phyloP scores from a whole-genome alignment of 2,113 vertebrate genomes.

The Xenus cinereus region DNA sequence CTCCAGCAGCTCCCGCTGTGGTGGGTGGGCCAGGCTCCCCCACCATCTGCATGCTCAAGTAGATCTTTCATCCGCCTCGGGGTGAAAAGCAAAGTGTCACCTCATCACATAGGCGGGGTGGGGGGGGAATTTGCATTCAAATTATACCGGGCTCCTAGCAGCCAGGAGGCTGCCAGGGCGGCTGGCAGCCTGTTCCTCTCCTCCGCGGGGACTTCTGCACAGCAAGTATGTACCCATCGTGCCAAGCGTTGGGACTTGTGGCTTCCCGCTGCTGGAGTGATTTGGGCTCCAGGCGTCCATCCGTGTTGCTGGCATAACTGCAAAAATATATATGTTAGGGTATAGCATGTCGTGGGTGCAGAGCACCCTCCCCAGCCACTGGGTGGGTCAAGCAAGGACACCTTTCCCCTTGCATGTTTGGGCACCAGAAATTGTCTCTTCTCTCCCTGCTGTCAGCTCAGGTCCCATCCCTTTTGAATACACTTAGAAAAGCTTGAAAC shows the following conservation, averaged over 20 bases:
- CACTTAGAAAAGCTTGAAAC: not conserved
- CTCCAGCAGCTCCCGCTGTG: not conserved
- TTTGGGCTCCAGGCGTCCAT: not conserved
- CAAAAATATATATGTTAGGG: not conserved
- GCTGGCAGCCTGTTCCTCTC: not conserved
- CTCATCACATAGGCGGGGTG: not conserved
- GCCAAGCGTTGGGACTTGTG: not conserved
- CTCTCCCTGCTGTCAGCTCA: not conserved
- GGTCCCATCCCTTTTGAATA: not conserved
- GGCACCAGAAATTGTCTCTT: not conserved
- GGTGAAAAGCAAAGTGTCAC: slow-evolving; percentile 8
- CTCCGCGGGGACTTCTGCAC: not conserved
- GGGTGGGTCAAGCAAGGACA: not conserved
- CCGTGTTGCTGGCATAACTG: not conserved
- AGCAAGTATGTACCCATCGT: not conserved
- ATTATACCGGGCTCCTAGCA: not conserved
- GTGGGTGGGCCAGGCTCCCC: not conserved
- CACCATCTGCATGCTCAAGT: not conserved
- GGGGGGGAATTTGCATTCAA: not conserved
- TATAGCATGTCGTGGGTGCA: no score
- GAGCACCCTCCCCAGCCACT: not conserved
- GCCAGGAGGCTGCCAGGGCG: not conserved
- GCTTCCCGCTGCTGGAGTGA: not conserved
- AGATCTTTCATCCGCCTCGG: slow-evolving; percentile 8
- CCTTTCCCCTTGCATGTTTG: not conserved